These are phyloP conservation scores for Dicerorhinus sumatrensis DNA, from an alignment of 2,113 vertebrate genomes.

Conservation along the genomic window DNA sequence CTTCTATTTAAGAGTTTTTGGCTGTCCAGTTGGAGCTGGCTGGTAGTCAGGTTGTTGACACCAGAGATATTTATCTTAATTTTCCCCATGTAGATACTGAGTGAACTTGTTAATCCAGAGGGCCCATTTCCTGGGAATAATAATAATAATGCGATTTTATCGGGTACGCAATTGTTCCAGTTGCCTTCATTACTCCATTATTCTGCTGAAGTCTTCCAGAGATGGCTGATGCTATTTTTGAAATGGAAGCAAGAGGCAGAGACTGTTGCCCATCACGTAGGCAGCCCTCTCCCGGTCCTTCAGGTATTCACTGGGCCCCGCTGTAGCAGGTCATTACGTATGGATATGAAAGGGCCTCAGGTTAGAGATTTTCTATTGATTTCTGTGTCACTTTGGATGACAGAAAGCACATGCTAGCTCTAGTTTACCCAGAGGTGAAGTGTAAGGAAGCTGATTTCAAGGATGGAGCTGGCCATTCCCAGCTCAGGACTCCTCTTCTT, in stretches of 20 bases:
- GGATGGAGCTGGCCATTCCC: rapidly evolving
- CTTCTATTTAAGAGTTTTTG: background rate
- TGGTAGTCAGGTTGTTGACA: background rate
- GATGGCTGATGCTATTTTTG: background rate
- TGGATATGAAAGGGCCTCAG: background rate
- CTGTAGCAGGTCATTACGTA: background rate
- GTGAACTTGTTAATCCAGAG: background rate
- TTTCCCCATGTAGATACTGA: background rate
- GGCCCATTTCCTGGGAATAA: constrained; percentile 16
- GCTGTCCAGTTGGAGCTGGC: background rate
- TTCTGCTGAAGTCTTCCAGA: background rate
- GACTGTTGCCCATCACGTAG: background rate
- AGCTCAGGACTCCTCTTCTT: background rate
- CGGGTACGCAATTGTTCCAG: background rate
- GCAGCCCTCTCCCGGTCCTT: background rate
- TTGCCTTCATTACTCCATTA: background rate
- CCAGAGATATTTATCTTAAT: constrained; percentile 14
- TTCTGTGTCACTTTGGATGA: background rate
- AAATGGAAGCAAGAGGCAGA: background rate
- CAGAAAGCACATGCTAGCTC: background rate
- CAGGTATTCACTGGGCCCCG: too few relatives aligned
- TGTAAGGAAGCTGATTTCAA: background rate
- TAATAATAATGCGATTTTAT: background rate
- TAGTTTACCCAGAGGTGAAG: background rate
- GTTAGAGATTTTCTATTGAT: background rate